Evolutionary conservation across 2,888 invertebrate genomes (phyloP), one percentile per base, ranked within the genome.

Genomic region (Apamea anceps): DNA sequence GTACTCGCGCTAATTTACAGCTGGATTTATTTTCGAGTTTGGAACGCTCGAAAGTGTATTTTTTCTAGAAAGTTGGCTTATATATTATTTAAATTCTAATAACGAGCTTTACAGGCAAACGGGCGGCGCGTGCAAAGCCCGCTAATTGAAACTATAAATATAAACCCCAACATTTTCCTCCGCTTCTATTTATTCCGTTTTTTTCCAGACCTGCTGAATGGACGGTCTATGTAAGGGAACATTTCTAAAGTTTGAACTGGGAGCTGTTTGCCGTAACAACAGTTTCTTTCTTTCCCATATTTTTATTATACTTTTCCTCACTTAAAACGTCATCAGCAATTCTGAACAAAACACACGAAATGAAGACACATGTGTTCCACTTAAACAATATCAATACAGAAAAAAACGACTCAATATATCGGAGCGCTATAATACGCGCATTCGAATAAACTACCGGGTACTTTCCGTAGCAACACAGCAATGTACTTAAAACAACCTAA

Each of bases 81-180:
- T 89, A 87, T 91, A 90, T 91, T 90, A 91, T 89, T 88, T 89
- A 88, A 88, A 91, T 90, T 90, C 89, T 92, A 92, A 91, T 91
- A 92, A 91, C 91, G 89, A 90, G 91, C 90, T 90, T 91, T 86
- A 87, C 90, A 89, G 88, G 85, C 86, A 85, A 88, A 88, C 90
- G 87, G 90, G 90, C 90, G 91, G 91, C 91, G 94, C 94, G 93
- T 95, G 95, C 94, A 90, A 93, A 93, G 91, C 92, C 68, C 92
- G 93, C 94, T 96, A 96, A 96, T 96, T 96, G 95, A 96, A 96
- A 96, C 96, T 95, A 96, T 96, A 96, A 96, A 96, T 96, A 96
- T 94, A 93, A 94, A 92, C 88, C 92, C 92, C 90, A 93, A 92
- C 94, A 91, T 93, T 94, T 94, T 93, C 89, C 91, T 92, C 88